Percentiles rank a stretch among this genome's conserved stretches.
These are phyloP conservation scores for Panthera leo DNA, from an alignment of 2,113 vertebrate species.

Conservation along the genomic window DNA sequence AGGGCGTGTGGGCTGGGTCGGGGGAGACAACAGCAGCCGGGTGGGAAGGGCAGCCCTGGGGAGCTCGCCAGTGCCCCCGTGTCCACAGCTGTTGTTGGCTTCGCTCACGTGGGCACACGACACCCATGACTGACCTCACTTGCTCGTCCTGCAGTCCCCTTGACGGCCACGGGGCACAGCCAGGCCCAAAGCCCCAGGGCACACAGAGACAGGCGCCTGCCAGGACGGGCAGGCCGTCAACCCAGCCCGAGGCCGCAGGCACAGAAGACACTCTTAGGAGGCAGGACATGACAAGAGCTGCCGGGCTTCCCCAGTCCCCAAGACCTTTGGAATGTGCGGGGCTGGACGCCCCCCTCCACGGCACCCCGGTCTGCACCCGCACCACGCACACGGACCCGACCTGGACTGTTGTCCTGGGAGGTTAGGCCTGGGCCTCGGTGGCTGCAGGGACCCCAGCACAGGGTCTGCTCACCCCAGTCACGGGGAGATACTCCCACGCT, in stretches of 20 bases:
- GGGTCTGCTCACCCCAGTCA: neutral
- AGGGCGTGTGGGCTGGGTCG: neutral
- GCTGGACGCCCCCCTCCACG: neutral
- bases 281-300: neutral
- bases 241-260: neutral
- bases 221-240: rapidly evolving
- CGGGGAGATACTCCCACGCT: no score
- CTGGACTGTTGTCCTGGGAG: neutral
- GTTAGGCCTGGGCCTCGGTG: neutral
- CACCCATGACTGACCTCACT: neutral
- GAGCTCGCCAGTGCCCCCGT: neutral
- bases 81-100: neutral
- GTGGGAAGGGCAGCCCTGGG: rapidly evolving
- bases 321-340: neutral
- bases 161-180: neutral
- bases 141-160: neutral
- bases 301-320: neutral
- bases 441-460: neutral
- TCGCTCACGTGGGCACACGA: neutral
- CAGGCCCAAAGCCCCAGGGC: neutral
- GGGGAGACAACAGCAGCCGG: rapidly evolving
- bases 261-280: neutral
- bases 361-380: neutral
- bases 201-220: neutral
- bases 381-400: neutral